phyloP scores from a whole-genome alignment of 2,888 invertebrate genomes.

The Phyto melanocephala region DNA sequence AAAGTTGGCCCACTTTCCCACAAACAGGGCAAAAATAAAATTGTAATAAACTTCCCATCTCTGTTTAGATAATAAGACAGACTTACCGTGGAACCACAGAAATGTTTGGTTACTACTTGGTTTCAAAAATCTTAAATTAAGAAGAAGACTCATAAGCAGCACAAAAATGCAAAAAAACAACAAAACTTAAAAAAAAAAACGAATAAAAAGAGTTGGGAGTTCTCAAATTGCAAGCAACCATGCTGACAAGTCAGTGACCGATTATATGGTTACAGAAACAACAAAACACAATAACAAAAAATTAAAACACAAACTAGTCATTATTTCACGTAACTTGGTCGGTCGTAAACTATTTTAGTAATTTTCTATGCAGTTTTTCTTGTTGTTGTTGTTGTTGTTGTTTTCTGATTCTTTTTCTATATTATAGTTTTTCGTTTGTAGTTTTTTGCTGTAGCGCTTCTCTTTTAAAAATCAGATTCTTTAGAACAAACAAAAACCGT shows the following conservation, averaged over 20 bases:
- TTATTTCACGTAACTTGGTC: conserved; percentile 68
- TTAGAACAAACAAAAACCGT: conserved; percentile 46
- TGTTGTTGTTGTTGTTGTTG: neutral
- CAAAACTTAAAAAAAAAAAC: conserved; percentile 20
- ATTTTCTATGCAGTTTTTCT: conserved; percentile 31
- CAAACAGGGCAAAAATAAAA: neutral
- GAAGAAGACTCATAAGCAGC: conserved; percentile 29
- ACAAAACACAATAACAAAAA: conserved; percentile 18
- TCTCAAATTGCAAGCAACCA: conserved; percentile 69
- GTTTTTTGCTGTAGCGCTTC: conserved; percentile 41
- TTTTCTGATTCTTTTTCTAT: conserved; percentile 40
- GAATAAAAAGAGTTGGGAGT: conserved; percentile 62
- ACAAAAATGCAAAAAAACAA: conserved; percentile 7
- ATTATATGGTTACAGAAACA: conserved; percentile 66
- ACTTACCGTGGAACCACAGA: conserved; percentile 60
- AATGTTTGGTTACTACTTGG: conserved; percentile 62
- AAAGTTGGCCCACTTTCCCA: no score
- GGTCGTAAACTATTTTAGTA: conserved; percentile 68
- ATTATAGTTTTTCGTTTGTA: conserved; percentile 26
- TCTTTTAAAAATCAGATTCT: conserved; percentile 45
- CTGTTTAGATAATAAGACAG: conserved; percentile 21
- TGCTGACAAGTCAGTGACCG: conserved; percentile 68
- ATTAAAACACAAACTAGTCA: conserved; percentile 67
- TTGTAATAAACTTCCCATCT: neutral
- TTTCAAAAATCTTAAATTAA: conserved; percentile 51